Evolutionary conservation across 2,888 invertebrate genomes (phyloP), one percentile per base, ranked within the genome.

Genomic region (Melikaiella ostensackeni): DNA sequence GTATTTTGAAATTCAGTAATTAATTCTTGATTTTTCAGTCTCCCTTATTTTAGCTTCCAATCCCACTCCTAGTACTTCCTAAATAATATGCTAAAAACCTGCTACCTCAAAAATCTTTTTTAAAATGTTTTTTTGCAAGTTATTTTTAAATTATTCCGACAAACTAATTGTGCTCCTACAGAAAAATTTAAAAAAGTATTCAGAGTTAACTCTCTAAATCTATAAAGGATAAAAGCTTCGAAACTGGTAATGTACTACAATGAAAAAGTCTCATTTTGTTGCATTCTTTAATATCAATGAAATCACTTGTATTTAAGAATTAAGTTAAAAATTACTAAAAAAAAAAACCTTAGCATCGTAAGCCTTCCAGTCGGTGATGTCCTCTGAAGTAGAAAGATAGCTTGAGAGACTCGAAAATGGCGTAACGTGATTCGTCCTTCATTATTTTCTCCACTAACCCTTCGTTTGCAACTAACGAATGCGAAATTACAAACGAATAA

Each of bases 211-310:
- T 38, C 38, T 38, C 13, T 13, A 38, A 38, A 13, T 38, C 38
- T 38, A 38, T 38, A 1, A 50, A 50, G 9, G 8, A 50, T 50
- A 50, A 50, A 8, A n/a, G n/a, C n/a, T 50, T 24, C 13, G 11
- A 6, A 59, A 5, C 13, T 59, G 59, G 27, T 59, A 16, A 73
- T 62, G 9, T 21, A 13, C 38, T 50, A 64, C 8, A 74, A 76
- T 27, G 24, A 74, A 57, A 63, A 33, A 50, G 38, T 59, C 21
- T 74, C 55, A 57, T 75, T 80, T 77, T 75, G 38, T 82, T 73
- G 73, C 77, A 50, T 50, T 75, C 35, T 77, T 78, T 64, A 77
- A 73, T 61, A 66, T 64, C 61, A 64, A 66, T 75, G 33, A 42
- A 79, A 64, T 50, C 38, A 62, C 55, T 61, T 61, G 19, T 74